phyloP scores from a whole-genome alignment of 92 coral and sea anemone genomes.

The Epizoanthus scotinus region DNA sequence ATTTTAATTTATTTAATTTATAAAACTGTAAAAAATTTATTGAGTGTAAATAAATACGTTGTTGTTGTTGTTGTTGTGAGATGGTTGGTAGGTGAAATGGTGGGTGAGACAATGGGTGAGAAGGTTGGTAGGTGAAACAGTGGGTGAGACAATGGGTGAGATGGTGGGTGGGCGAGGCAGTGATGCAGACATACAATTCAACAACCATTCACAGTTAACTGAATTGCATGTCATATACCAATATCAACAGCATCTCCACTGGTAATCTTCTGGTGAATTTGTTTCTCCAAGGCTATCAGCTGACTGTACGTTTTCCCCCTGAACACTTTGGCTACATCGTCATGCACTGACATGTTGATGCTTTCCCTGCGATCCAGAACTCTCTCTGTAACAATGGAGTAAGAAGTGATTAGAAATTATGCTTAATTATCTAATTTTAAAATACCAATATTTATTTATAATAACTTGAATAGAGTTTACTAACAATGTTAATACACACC shows the following conservation, averaged over 20 bases:
- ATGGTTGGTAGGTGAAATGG: too few species aligned
- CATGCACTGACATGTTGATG: slow-evolving; percentile 82
- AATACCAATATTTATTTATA: too few species aligned
- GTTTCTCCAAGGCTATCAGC: slow-evolving; percentile 79
- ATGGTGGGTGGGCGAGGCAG: too few species aligned
- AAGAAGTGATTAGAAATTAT: background rate
- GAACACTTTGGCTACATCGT: slow-evolving; percentile 85
- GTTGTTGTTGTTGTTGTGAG: too few species aligned
- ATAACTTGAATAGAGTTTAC: background rate
- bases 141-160: too few species aligned
- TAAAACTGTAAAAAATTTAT: too few species aligned
- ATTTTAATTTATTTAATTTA: too few species aligned
- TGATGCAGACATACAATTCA: too few species aligned
- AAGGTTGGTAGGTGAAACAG: too few species aligned
- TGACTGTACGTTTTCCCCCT: slow-evolving; percentile 87
- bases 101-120: too few species aligned
- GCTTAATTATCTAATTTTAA: background rate
- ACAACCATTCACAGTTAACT: background rate
- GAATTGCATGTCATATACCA: slow-evolving; percentile 50
- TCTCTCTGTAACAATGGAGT: slow-evolving; percentile 15
- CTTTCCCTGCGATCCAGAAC: slow-evolving; percentile 84
- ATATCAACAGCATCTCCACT: slow-evolving; percentile 98
- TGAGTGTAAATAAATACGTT: too few species aligned
- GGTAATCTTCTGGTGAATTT: slow-evolving; percentile 86
- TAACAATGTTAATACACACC: slow-evolving; percentile 6